Evolutionary conservation across 2,888 invertebrate species (phyloP), one percentile per base, ranked within the genome.

Genomic region (Cephus nigrinus): DNA sequence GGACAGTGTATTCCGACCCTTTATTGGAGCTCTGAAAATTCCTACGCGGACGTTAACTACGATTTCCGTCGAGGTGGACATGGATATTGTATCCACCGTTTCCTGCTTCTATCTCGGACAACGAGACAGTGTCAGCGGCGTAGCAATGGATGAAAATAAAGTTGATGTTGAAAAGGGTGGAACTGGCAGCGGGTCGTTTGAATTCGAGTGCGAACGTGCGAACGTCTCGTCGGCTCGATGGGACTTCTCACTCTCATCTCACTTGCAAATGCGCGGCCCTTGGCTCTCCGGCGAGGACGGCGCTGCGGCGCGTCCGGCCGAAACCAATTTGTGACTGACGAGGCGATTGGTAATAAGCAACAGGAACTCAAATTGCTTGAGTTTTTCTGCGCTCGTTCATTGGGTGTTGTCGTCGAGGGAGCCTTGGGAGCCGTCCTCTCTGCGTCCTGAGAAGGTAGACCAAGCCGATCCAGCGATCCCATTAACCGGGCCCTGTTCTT

Each of bases 321-420:
- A 84, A 84, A 89, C 89, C 90, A 91, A 91, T 91, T 91, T 91
- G 90, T 88, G 90, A 91, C 90, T 89, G 90, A 90, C 88, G 88
- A 90, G 88, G 87, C 87, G 89, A 91, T 90, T 88, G 89, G 89
- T 90, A 91, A 91, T 90, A 91, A 90, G 89, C 87, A 87, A 88
- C 87, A 84, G 87, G 86, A 86, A 89, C 88, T 89, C 88, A 88
- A 90, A 90, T 90, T 90, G 90, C 88, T 88, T 88, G 87, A 88
- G 86, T 89, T 89, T 90, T 90, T 90, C 88, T 89, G 88, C 86
- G 88, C 88, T 88, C 87, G 87, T 87, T 88, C 89, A 87, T 89
- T 88, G 88, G 87, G 85, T 86, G 88, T 88, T 88, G 90, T 90
- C 90, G 90, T 90, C 89, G 34, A 34, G 34, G 73, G 73, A 73